Conservation (phyloP, 2,888 invertebrate species). For the Apodemia mormo region DNA sequence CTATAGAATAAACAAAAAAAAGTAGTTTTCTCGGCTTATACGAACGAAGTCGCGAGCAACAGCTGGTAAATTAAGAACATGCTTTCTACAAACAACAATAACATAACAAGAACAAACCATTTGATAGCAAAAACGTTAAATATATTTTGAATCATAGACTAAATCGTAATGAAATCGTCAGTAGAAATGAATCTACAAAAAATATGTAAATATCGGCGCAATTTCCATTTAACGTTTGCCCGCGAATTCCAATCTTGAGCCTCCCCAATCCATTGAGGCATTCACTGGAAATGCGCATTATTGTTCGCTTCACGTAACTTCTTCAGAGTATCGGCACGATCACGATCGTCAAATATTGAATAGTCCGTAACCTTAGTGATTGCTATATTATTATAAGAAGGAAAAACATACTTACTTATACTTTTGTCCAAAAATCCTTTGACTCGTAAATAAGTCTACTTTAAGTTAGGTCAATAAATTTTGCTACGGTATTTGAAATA, state of each 20-base stretch:
- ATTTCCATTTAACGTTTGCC: slow-evolving; percentile 54
- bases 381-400: slow-evolving; percentile 20
- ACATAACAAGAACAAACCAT: not conserved
- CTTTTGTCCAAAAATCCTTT: not conserved
- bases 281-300: slow-evolving; percentile 65
- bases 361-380: slow-evolving; percentile 8
- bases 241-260: slow-evolving; percentile 48
- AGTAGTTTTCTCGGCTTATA: too few relatives aligned
- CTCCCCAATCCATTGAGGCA: slow-evolving; percentile 58
- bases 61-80: too few relatives aligned
- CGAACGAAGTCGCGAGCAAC: too few relatives aligned
- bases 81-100: too few relatives aligned
- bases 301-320: slow-evolving; percentile 57
- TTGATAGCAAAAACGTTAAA: not conserved
- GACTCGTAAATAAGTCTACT: not conserved
- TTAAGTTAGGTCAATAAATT: too few relatives aligned
- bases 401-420: not conserved
- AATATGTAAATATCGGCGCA: slow-evolving; percentile 29
- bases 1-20: too few relatives aligned
- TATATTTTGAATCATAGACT: not conserved
- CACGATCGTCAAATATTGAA: slow-evolving; percentile 57
- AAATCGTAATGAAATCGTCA: not conserved
- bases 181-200: slow-evolving; percentile 2
- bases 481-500: too few relatives aligned
- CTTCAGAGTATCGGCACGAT: slow-evolving; percentile 49